Conservation (phyloP, 2,797 vertebrate species). For the Lacerta bilineata region DNA sequence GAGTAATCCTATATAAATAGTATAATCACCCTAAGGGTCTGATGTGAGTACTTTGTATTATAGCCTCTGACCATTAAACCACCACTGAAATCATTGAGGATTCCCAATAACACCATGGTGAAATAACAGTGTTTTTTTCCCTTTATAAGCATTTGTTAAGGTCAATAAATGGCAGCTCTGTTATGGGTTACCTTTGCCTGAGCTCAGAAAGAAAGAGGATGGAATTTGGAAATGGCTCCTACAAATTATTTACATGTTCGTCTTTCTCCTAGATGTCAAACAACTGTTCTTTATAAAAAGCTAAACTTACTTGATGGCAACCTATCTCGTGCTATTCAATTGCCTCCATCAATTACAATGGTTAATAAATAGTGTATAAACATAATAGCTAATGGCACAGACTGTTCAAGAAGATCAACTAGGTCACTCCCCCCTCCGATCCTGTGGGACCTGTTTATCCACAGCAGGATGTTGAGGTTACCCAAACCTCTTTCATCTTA, state of each 20-base stretch:
- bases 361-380: too few species aligned
- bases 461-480: background rate
- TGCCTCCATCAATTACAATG: too few species aligned
- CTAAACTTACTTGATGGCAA: background rate
- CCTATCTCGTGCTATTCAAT: background rate
- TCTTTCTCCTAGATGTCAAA: background rate
- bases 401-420: background rate
- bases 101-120: background rate
- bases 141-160: conserved; percentile 19
- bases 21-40: background rate
- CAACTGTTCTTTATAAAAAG: too few species aligned
- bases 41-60: background rate
- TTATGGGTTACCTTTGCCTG: conserved; percentile 33
- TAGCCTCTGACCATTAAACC: background rate
- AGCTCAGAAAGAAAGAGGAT: conserved; percentile 53
- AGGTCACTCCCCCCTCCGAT: background rate
- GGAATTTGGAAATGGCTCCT: background rate
- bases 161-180: conserved; percentile 37
- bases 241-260: conserved; percentile 27
- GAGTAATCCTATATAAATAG: background rate
- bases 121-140: conserved; percentile 15
- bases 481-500: background rate
- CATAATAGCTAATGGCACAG: background rate
- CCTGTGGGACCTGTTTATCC: background rate
- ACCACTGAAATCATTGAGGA: conserved; percentile 16